These are phyloP conservation scores for Riparia riparia DNA, from an alignment of 2,113 vertebrate genomes.

Conservation along the genomic window DNA sequence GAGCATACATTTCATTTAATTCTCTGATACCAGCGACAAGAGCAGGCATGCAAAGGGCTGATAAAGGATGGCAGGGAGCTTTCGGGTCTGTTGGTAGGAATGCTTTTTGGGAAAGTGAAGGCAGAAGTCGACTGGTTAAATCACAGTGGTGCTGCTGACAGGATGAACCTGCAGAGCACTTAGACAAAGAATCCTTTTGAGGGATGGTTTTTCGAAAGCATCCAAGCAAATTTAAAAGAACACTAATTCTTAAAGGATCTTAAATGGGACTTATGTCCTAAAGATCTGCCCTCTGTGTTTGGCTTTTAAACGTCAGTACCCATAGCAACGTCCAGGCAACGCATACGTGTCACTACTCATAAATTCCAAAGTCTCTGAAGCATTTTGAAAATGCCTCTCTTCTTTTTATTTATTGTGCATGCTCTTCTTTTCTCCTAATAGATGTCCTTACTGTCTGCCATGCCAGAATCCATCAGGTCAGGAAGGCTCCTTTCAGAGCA, in stretches of 20 bases:
- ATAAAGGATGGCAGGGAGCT: neutral
- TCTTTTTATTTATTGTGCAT: neutral
- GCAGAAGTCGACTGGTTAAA: neutral
- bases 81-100: neutral
- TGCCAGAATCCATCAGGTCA: neutral
- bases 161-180: constrained; percentile 5
- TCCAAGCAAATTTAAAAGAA: neutral
- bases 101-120: neutral
- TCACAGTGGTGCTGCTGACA: neutral
- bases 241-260: neutral
- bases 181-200: constrained; percentile 16
- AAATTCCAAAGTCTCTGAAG: constrained; percentile 20
- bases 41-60: neutral
- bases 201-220: constrained; percentile 6
- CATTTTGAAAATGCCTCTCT: neutral
- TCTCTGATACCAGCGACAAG: neutral
- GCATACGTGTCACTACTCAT: neutral
- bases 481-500: neutral
- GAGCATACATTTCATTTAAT: neutral
- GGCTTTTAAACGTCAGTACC: constrained; percentile 28
- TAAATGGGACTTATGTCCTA: constrained; percentile 12
- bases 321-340: constrained; percentile 48
- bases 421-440: neutral
- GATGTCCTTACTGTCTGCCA: neutral
- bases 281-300: constrained; percentile 22